Evolutionary conservation across 2,113 vertebrate genomes (phyloP).

Genomic region (Dipodomys merriami): DNA sequence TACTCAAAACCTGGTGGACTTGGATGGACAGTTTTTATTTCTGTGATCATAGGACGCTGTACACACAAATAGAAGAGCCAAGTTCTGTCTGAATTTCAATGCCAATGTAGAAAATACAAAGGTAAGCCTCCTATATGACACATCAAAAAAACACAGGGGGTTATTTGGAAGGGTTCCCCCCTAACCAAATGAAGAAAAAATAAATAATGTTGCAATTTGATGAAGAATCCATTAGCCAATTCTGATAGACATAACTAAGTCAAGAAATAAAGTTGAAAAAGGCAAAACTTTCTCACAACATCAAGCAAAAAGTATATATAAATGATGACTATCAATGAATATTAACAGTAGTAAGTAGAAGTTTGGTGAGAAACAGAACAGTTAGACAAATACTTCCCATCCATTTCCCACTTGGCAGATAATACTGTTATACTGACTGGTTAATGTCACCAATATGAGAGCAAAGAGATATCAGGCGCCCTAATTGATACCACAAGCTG

Average conservation of each 20-base stretch:
- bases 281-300: slow-evolving; percentile 4
- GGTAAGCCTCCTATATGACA: not conserved
- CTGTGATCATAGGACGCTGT: not conserved
- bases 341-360: not conserved
- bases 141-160: not conserved
- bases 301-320: not conserved
- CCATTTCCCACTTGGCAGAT: not conserved
- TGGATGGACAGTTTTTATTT: not conserved
- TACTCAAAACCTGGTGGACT: not conserved
- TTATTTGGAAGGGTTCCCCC: not conserved
- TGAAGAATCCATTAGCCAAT: not conserved
- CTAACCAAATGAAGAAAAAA: not conserved
- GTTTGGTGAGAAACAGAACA: not conserved
- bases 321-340: not conserved
- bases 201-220: not conserved
- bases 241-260: not conserved
- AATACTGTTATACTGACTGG: not conserved
- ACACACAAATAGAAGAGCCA: not conserved
- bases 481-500: not conserved
- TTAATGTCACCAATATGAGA: not conserved
- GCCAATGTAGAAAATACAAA: not conserved
- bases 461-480: not conserved
- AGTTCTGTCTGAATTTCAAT: not conserved
- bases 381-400: not conserved
- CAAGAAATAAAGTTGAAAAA: not conserved